Percentiles rank a stretch among this genome's conserved stretches.
phyloP scores from a whole-genome alignment of 2,113 vertebrate genomes.

The Eolophus roseicapilla region DNA sequence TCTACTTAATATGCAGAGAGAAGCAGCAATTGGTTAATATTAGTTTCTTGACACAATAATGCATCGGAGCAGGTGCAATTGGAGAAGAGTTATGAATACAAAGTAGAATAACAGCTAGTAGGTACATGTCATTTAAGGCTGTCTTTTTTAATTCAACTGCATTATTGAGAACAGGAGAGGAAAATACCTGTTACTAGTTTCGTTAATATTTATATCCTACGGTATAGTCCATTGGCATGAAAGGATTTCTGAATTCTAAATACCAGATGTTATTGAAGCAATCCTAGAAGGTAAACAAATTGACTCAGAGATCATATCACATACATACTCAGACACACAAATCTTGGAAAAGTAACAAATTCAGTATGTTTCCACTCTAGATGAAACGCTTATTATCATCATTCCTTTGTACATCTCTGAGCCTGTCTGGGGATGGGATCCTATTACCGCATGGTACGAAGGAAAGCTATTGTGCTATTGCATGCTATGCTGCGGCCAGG shows the following conservation, averaged over 20 bases:
- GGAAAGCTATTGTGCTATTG: not conserved
- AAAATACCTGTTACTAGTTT: not conserved
- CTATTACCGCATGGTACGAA: not conserved
- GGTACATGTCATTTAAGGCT: not conserved
- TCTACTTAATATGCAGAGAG: not conserved
- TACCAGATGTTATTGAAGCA: not conserved
- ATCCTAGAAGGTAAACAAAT: not conserved
- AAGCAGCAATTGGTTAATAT: slow-evolving; percentile 13
- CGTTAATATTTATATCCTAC: slow-evolving; percentile 3
- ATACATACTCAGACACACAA: not conserved
- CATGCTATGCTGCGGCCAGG: not conserved
- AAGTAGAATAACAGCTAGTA: not conserved
- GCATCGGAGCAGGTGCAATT: slow-evolving; percentile 19
- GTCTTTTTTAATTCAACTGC: not conserved
- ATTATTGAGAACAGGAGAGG: not conserved
- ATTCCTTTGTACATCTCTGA: not conserved
- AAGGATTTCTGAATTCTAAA: not conserved
- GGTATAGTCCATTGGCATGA: not conserved
- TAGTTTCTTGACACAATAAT: slow-evolving; percentile 21
- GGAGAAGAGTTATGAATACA: slow-evolving; percentile 39
- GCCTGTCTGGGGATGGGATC: not conserved
- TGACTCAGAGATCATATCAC: not conserved
- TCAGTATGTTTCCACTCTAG: not conserved
- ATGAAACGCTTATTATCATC: not conserved
- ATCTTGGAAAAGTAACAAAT: not conserved